Evolutionary conservation across 2,797 vertebrate genomes (phyloP).

Genomic region (Lutra lutra): DNA sequence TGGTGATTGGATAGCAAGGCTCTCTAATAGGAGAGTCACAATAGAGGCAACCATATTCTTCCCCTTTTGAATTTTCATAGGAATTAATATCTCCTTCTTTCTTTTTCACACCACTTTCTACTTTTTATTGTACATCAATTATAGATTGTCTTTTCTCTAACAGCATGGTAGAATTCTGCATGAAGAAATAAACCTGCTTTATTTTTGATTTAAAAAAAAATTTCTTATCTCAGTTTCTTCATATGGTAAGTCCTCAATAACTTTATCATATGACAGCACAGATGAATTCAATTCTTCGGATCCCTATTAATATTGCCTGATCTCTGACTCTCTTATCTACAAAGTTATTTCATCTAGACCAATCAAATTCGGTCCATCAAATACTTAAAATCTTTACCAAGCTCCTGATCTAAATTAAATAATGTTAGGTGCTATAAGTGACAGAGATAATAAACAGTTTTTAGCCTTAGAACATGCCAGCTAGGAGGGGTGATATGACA

Average conservation of each 20-base stretch:
- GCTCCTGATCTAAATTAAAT: not conserved
- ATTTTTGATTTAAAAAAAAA: not conserved
- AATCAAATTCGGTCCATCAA: constrained; percentile 30
- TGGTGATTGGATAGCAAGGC: not conserved
- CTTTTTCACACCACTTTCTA: not conserved
- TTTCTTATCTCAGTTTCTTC: constrained; percentile 31
- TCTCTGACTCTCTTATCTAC: not conserved
- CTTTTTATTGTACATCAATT: not conserved
- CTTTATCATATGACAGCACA: constrained; percentile 26
- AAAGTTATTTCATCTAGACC: constrained; percentile 38
- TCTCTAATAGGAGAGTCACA: not conserved
- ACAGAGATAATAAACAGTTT: not conserved
- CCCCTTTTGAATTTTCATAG: not conserved
- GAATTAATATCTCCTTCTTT: not conserved
- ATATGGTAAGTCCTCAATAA: not conserved
- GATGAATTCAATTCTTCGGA: constrained; percentile 22
- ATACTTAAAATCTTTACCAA: constrained; percentile 50
- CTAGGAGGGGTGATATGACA: not conserved
- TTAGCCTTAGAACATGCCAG: not conserved
- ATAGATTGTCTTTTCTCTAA: not conserved
- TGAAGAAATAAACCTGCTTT: not conserved
- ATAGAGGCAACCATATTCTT: not conserved
- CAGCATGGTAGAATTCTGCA: not conserved
- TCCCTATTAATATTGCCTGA: constrained; percentile 30
- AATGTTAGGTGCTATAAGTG: not conserved